A percentile compares a stretch with the other conserved stretches of the same genome.
Evolutionary conservation across 2,888 invertebrate genomes (phyloP).

Genomic region (Phorcus lineatus): DNA sequence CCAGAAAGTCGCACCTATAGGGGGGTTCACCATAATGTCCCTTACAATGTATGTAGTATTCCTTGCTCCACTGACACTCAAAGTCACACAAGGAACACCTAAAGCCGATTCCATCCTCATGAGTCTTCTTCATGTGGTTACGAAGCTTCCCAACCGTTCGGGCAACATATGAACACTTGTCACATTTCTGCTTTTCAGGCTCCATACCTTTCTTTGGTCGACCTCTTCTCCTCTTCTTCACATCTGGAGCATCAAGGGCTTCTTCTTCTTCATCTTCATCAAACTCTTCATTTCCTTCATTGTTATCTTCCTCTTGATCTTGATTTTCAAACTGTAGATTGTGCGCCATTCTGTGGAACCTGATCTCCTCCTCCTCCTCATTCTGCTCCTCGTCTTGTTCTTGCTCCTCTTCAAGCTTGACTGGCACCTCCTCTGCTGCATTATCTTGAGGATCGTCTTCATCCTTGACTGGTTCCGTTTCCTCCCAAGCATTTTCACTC

Average conservation of each 20-base stretch:
- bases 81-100: constrained; percentile 81
- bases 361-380: constrained; percentile 27
- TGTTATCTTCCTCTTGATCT: constrained; percentile 32
- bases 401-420: constrained; percentile 26
- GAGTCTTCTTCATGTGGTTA: constrained; percentile 53
- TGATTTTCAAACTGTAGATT: neutral
- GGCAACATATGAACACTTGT: constrained; percentile 52
- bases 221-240: constrained; percentile 31
- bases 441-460: too few relatives aligned
- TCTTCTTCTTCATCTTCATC: constrained; percentile 38
- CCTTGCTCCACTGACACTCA: constrained; percentile 81
- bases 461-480: neutral
- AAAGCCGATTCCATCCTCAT: constrained; percentile 46
- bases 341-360: constrained; percentile 18
- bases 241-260: constrained; percentile 23
- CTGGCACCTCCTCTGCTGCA: neutral
- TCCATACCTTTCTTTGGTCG: constrained; percentile 22
- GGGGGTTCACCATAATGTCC: constrained; percentile 80
- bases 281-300: constrained; percentile 47
- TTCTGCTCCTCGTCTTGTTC: too few relatives aligned
- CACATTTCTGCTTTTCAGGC: constrained; percentile 37
- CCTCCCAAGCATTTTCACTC: neutral
- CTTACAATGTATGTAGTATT: constrained; percentile 81
- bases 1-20: constrained; percentile 79
- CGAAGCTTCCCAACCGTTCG: constrained; percentile 40